Evolutionary conservation across 1,140 invertebrate genomes (phyloP).

Genomic region (Penaeus japonicus): DNA sequence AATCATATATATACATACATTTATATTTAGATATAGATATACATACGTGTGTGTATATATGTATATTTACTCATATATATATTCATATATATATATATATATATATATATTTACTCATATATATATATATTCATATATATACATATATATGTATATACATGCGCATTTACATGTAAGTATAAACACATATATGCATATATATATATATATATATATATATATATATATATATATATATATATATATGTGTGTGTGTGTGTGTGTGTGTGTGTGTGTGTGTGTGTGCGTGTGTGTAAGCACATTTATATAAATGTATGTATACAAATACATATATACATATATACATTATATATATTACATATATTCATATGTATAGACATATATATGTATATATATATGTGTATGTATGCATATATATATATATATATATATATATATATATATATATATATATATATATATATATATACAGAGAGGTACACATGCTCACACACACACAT

Average conservation of each 20-base stretch:
- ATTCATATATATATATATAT: neutral
- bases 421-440: neutral
- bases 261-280: neutral
- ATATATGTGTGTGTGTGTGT: neutral
- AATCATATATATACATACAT: constrained; percentile 11
- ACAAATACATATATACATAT: neutral
- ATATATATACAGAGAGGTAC: neutral
- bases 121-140: neutral
- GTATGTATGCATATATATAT: neutral
- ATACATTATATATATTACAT: neutral
- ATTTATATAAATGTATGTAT: neutral
- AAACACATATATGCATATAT: neutral
- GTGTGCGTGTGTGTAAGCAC: neutral
- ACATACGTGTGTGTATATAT: constrained; percentile 1
- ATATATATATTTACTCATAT: neutral
- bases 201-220: constrained; percentile 19
- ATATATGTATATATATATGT: neutral
- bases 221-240: constrained; percentile 26
- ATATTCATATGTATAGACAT: neutral
- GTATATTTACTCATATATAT: neutral
- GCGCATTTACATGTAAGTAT: neutral
- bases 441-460: neutral
- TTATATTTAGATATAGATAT: constrained; percentile 16
- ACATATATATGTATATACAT: neutral
- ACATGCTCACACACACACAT: neutral